These are phyloP conservation scores for Chamaea fasciata DNA, from an alignment of 2,113 vertebrate species.

Conservation along the genomic window DNA sequence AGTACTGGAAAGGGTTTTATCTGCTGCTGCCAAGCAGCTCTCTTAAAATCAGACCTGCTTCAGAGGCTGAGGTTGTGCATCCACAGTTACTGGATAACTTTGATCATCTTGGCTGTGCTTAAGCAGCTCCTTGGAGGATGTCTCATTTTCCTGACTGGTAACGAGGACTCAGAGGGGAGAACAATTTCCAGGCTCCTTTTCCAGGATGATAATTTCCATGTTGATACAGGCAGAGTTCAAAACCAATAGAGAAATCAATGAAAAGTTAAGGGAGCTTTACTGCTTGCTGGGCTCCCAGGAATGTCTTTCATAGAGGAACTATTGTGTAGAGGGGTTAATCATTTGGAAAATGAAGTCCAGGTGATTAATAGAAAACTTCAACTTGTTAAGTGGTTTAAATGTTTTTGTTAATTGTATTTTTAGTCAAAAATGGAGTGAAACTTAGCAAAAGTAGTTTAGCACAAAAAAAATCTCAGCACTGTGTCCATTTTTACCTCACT, in stretches of 20 bases:
- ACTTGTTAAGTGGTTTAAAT: not conserved
- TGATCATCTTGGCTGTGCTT: not conserved
- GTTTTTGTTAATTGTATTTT: not conserved
- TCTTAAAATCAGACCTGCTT: not conserved
- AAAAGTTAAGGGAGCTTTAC: not conserved
- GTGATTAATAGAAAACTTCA: not conserved
- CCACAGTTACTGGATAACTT: not conserved
- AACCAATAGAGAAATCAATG: not conserved
- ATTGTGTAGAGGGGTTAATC: not conserved
- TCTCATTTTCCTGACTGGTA: not conserved
- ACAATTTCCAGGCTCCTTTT: not conserved
- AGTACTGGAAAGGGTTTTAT: not conserved
- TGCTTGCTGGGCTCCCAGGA: not conserved
- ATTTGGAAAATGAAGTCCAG: not conserved
- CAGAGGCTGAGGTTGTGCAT: not conserved
- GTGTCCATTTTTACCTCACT: not conserved
- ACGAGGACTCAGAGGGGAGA: not conserved
- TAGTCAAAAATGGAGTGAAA: not conserved
- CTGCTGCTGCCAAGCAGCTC: not conserved
- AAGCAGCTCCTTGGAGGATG: not conserved
- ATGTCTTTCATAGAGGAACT: not conserved
- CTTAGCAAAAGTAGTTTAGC: not conserved
- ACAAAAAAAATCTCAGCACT: not conserved
- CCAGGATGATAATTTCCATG: not conserved
- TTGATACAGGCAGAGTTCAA: not conserved